Percentiles rank a stretch among this genome's conserved stretches.
Conservation (phyloP, 2,888 invertebrate species). For the Hydropsyche betteni region DNA sequence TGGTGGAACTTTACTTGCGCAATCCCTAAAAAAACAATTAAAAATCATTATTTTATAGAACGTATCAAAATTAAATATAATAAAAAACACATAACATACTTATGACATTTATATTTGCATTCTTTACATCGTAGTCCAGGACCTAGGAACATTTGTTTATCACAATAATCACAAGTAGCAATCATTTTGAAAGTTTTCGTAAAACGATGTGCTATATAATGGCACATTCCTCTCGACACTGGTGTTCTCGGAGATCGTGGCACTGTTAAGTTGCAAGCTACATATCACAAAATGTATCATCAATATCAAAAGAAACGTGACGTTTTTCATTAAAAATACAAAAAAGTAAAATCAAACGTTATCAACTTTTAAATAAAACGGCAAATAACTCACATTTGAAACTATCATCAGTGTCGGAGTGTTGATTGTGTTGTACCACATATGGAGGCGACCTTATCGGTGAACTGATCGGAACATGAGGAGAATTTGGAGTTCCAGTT, state of each 20-base stretch:
- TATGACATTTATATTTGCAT: constrained; percentile 91
- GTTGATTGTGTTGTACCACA: constrained; percentile 7
- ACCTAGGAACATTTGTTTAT: constrained; percentile 86
- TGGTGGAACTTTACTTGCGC: constrained; percentile 90
- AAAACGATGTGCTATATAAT: constrained; percentile 90
- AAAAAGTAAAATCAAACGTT: not conserved
- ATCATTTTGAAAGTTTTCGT: constrained; percentile 88
- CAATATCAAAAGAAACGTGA: not conserved
- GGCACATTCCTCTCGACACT: constrained; percentile 82
- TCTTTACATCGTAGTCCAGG: constrained; percentile 89
- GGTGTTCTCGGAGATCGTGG: constrained; percentile 79
- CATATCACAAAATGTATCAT: not conserved
- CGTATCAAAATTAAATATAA: not conserved
- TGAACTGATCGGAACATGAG: constrained; percentile 38
- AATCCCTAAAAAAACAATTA: constrained; percentile 69
- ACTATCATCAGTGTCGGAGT: constrained; percentile 1
- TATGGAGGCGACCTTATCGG: constrained; percentile 46
- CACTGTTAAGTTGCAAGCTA: constrained; percentile 55
- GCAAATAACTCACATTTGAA: constrained; percentile 23
- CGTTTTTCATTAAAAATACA: not conserved
- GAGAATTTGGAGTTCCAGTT: constrained; percentile 54
- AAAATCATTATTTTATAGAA: constrained; percentile 54
- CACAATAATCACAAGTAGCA: constrained; percentile 89
- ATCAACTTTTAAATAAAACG: not conserved
- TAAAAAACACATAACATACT: constrained; percentile 55